Percentiles rank a stretch among this genome's conserved stretches.
These are phyloP conservation scores for Dipus sagitta DNA, from an alignment of 2,797 vertebrate species.

Conservation along the genomic window DNA sequence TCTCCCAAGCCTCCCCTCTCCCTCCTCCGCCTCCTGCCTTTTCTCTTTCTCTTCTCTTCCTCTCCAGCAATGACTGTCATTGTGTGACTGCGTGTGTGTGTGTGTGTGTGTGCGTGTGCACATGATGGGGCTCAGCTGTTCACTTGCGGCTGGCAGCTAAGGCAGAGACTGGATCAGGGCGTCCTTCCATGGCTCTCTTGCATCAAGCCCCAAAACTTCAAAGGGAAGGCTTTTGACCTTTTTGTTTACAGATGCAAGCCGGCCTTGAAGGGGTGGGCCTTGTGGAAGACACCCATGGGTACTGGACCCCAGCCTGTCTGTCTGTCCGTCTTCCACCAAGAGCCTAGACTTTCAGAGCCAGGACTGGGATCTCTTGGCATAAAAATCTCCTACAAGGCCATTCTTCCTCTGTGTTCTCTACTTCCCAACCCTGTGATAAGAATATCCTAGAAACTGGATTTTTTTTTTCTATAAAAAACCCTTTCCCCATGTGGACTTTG, in stretches of 20 bases:
- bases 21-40: fast-evolving
- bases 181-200: not conserved
- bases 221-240: not conserved
- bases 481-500: conserved; percentile 68
- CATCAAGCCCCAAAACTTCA: not conserved
- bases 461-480: conserved; percentile 77
- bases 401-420: conserved; percentile 64
- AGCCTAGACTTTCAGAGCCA: not conserved
- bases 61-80: not conserved
- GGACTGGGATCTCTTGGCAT: not conserved
- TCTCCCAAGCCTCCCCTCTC: not conserved
- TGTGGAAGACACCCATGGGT: no score
- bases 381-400: conserved; percentile 3
- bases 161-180: not conserved
- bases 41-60: no score
- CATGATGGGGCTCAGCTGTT: not conserved
- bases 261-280: not conserved
- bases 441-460: conserved; percentile 78
- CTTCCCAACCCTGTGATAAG: conserved; percentile 59
- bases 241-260: not conserved
- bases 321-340: not conserved
- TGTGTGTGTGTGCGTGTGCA: not conserved
- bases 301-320: fast-evolving
- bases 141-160: not conserved
- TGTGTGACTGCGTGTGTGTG: no score